Evolutionary conservation across 2,113 vertebrate species (phyloP).

Genomic region (Cacatua alba): DNA sequence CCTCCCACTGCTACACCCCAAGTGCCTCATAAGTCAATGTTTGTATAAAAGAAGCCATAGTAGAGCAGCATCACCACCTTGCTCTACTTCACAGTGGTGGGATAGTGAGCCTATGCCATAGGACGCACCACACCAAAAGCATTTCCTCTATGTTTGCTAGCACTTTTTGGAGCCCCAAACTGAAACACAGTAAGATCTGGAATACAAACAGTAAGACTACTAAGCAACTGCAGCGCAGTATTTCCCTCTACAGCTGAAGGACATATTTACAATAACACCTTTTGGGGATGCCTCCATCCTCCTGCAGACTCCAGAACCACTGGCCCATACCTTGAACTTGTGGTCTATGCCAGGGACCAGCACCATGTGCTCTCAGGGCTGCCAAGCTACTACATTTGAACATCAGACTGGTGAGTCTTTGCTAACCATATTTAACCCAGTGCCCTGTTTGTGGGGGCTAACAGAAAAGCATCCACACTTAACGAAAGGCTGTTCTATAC

Average conservation of each 20-base stretch:
- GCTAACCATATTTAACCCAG: neutral
- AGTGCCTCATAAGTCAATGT: rapidly evolving
- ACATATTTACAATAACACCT: neutral
- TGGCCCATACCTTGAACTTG: neutral
- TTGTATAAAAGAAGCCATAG: neutral
- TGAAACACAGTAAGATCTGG: neutral
- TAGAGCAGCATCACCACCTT: neutral
- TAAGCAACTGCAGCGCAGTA: neutral
- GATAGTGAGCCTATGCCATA: neutral
- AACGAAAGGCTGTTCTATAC: neutral
- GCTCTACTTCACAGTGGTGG: neutral
- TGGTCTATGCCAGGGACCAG: neutral
- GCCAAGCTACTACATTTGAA: neutral
- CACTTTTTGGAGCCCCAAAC: neutral
- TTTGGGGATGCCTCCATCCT: neutral
- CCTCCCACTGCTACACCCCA: neutral
- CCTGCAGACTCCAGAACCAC: neutral
- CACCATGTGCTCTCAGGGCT: rapidly evolving
- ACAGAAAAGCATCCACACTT: neutral
- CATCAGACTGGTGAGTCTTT: neutral
- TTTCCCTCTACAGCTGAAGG: neutral
- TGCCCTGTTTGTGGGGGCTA: neutral
- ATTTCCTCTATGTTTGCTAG: neutral
- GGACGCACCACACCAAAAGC: neutral
- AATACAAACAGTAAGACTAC: neutral